Evolutionary conservation across 2,113 vertebrate species (phyloP).

Genomic region (Trachemys scripta): DNA sequence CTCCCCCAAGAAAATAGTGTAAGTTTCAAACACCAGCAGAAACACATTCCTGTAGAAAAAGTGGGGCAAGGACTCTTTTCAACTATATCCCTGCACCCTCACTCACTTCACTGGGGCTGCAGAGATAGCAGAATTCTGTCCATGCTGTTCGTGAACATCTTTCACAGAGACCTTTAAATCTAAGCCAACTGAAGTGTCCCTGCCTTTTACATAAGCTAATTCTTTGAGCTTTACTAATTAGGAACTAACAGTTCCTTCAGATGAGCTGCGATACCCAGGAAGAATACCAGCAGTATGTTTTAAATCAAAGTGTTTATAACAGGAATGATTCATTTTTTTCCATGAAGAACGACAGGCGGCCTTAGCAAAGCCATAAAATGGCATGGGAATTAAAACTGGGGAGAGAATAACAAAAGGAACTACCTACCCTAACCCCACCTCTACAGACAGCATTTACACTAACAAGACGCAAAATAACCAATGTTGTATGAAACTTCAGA

Average conservation of each 20-base stretch:
- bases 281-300: conserved; percentile 76
- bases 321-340: conserved; percentile 82
- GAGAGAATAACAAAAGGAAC: conserved; percentile 44
- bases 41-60: background rate
- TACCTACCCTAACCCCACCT: conserved; percentile 17
- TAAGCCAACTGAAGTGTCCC: conserved; percentile 72
- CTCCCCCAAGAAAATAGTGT: background rate
- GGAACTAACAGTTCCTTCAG: conserved; percentile 76
- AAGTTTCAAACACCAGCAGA: conserved; percentile 33
- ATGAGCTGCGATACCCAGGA: conserved; percentile 60
- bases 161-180: conserved; percentile 42
- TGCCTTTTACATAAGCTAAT: conserved; percentile 72
- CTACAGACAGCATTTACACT: conserved; percentile 30
- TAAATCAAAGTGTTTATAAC: conserved; percentile 79
- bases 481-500: conserved; percentile 14
- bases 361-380: conserved; percentile 67
- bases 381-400: conserved; percentile 57
- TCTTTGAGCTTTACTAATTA: conserved; percentile 80
- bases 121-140: conserved; percentile 10
- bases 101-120: background rate
- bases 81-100: background rate
- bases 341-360: conserved; percentile 69
- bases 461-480: conserved; percentile 11
- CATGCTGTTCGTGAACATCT: background rate
- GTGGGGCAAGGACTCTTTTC: background rate